A percentile compares a stretch with the other conserved stretches of the same genome.
Evolutionary conservation across 2,113 vertebrate species (phyloP).

Genomic region (Hippocampus abdominalis): DNA sequence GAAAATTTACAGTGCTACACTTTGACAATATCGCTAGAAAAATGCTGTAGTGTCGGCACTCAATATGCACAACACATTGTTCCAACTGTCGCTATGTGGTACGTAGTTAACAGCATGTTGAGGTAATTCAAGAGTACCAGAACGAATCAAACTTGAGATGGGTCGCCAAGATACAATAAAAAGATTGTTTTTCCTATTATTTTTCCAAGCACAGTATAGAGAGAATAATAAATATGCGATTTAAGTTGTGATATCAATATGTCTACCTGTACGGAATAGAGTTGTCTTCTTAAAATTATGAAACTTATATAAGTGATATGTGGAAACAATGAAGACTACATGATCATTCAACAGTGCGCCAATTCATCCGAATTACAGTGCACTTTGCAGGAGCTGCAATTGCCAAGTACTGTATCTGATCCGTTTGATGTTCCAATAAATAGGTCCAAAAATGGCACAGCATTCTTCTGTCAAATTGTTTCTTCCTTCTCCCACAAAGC

Average conservation of each 20-base stretch:
- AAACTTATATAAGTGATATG: neutral
- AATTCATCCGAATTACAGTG: slow-evolving; percentile 50
- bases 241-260: no score
- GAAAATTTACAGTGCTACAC: no score
- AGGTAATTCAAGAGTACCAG: neutral
- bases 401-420: slow-evolving; percentile 31
- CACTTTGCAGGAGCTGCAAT: slow-evolving; percentile 43
- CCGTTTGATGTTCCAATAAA: slow-evolving; percentile 60
- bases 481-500: slow-evolving; percentile 30
- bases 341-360: slow-evolving; percentile 31
- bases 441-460: slow-evolving; percentile 36
- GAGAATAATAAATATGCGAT: neutral
- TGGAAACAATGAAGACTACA: neutral
- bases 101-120: neutral
- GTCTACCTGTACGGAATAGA: no score
- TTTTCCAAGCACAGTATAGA: neutral
- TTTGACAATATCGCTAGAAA: no score
- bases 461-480: slow-evolving; percentile 39
- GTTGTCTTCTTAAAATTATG: no score
- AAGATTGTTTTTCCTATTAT: no score
- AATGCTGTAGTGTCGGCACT: no score
- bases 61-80: neutral
- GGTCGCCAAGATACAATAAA: neutral
- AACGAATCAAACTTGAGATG: neutral
- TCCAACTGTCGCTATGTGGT: neutral